These are phyloP conservation scores for Eupleurogrammus muticus DNA, from an alignment of 2,797 vertebrate genomes.

Conservation along the genomic window DNA sequence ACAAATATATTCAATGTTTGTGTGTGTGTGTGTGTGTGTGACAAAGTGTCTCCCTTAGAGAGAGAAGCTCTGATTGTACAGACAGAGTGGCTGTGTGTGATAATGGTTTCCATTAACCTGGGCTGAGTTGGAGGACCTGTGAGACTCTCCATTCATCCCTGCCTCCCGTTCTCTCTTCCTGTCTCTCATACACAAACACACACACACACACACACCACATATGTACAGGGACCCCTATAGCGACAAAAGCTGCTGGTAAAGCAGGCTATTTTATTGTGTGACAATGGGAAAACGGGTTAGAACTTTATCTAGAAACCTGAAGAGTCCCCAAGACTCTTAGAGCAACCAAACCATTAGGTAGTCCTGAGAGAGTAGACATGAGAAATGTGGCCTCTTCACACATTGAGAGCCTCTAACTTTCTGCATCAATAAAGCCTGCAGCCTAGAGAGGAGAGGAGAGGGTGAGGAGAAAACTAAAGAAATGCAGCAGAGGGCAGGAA, in stretches of 20 bases:
- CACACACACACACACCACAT: slow-evolving; percentile 32
- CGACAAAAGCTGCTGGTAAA: slow-evolving; percentile 40
- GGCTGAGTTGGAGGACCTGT: slow-evolving; percentile 75
- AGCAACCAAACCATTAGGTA: slow-evolving; percentile 58
- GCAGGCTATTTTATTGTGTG: slow-evolving; percentile 28
- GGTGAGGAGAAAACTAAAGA: slow-evolving; percentile 43
- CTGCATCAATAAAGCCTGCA: slow-evolving; percentile 52
- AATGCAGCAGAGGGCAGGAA: slow-evolving; percentile 51
- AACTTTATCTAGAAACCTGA: slow-evolving; percentile 52
- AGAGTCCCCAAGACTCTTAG: slow-evolving; percentile 56
- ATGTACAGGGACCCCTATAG: slow-evolving; percentile 44
- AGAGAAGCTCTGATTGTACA: slow-evolving; percentile 73
- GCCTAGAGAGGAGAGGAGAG: slow-evolving; percentile 49
- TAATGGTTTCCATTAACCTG: slow-evolving; percentile 85
- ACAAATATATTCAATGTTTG: slow-evolving; percentile 34
- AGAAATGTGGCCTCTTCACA: slow-evolving; percentile 57
- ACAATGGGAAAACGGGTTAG: slow-evolving; percentile 41
- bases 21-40: slow-evolving; percentile 35
- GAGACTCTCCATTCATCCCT: slow-evolving; percentile 76
- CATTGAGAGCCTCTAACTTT: slow-evolving; percentile 59
- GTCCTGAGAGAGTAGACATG: slow-evolving; percentile 21
- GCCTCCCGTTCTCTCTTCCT: slow-evolving; percentile 38
- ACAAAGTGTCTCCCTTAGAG: slow-evolving; percentile 72
- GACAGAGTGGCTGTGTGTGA: slow-evolving; percentile 79
- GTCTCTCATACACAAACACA: slow-evolving; percentile 30